Base-by-base conservation (phyloP, 2,797 vertebrate genomes). In the Knipowitschia caucasica region DNA sequence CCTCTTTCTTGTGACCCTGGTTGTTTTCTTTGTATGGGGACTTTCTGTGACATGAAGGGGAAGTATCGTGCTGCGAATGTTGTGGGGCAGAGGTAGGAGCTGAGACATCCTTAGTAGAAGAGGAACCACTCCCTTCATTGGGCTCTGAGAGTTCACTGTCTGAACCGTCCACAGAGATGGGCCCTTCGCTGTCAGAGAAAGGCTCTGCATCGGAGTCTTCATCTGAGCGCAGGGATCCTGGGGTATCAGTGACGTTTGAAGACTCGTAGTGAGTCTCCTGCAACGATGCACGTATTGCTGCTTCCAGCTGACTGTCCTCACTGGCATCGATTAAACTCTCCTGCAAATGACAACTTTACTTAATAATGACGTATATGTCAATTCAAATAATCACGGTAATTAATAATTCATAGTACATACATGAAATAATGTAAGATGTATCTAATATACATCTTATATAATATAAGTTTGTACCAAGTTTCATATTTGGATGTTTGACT, bases 251-350 rank as follows among this genome's bases (percentile, higher is more conserved):
- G 1, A 89, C 84, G 42, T 94, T 95, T 1, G 91, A 88, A 55
- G 97, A 99, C 75, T 96, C 96, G 20, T 99, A 99, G 80, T 99
- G 96, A 0, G 96, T 99, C 86, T 99, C 96, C 79, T 98, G 95
- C 42, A 99, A 85, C 0, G 97, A 99, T 60, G 96, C 97, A 75
- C 93, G 90, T 77, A 99, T 99, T 5, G 97, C 96, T 40, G 97
- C 97, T 89, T 99, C 97, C 80, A 99, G 80, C 85, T 99, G 97
- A 86, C 97, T 99, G 86, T 99, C 97, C 88, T 99, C 97, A 52
- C 97, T 99, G 73, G 97, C 97, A 57, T 99, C 97, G 55, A 99
- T 99, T 64, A 99, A 90, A 63, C 96, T 99, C 84, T 98, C 97
- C 97, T 99, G 84, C 39, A 80, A 70, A 63, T 46, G 65, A 11